A percentile compares a stretch with the other conserved stretches of the same genome.
Evolutionary conservation across 2,113 vertebrate species (phyloP).

Genomic region (Rhombomys opimus): DNA sequence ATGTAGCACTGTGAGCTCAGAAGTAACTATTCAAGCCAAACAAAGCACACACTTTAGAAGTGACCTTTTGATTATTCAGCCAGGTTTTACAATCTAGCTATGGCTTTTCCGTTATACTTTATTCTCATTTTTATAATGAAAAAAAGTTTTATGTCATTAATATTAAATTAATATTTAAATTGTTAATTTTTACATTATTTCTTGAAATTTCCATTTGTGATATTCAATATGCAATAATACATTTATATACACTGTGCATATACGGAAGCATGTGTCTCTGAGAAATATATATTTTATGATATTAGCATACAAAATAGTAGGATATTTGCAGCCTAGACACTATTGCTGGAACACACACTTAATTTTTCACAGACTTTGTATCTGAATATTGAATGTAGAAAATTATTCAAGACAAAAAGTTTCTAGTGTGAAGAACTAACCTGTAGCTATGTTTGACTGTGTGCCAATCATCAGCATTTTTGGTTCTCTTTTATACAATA

Average conservation of each 20-base stretch:
- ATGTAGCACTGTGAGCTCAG: not conserved
- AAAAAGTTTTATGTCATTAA: slow-evolving; percentile 23
- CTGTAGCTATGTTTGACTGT: slow-evolving; percentile 4
- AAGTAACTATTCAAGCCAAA: not conserved
- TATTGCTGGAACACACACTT: not conserved
- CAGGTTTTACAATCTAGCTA: not conserved
- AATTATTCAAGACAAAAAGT: not conserved
- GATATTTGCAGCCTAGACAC: not conserved
- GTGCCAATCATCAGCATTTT: not conserved
- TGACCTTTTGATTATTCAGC: slow-evolving; percentile 31
- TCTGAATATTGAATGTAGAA: not conserved
- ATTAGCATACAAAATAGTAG: not conserved
- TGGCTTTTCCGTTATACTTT: not conserved
- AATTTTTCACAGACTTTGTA: slow-evolving; percentile 11
- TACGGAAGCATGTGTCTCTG: not conserved
- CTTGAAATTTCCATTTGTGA: not conserved
- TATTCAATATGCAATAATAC: not conserved
- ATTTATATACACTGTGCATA: not conserved
- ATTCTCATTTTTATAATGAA: not conserved
- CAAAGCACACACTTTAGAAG: not conserved
- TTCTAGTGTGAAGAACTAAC: not conserved
- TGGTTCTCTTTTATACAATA: not conserved
- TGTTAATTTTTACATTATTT: slow-evolving; percentile 7
- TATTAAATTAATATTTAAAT: slow-evolving; percentile 35
- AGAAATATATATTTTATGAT: not conserved